phyloP scores from a whole-genome alignment of 2,113 vertebrate genomes.

The Phalacrocorax aristotelis region DNA sequence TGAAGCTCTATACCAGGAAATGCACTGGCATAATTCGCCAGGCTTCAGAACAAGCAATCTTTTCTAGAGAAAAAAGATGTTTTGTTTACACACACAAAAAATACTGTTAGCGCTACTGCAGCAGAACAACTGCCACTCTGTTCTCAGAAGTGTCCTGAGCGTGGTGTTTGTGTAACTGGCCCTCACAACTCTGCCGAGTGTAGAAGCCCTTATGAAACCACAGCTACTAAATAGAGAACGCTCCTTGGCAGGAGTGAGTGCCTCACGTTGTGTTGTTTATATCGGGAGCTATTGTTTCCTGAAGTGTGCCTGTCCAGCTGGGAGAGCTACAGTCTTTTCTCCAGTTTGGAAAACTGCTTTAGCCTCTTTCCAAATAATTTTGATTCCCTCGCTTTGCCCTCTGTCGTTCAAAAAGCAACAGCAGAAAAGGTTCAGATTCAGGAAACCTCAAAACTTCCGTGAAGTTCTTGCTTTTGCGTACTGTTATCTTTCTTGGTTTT shows the following conservation, averaged over 20 bases:
- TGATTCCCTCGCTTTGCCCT: not conserved
- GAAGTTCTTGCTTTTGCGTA: not conserved
- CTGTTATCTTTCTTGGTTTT: not conserved
- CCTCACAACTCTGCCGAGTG: accelerated
- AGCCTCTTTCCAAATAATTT: not conserved
- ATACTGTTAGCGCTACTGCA: not conserved
- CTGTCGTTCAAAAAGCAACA: not conserved
- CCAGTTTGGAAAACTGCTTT: not conserved
- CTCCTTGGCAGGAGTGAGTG: not conserved
- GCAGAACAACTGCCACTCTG: constrained; percentile 7
- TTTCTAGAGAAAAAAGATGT: not conserved
- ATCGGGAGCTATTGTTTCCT: not conserved
- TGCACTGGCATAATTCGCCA: not conserved
- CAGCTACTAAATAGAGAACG: not conserved
- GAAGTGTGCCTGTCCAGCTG: not conserved
- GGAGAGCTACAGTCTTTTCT: not conserved
- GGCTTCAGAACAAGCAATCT: constrained; percentile 16
- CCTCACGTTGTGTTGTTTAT: not conserved
- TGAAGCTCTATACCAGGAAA: not conserved
- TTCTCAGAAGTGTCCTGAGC: constrained; percentile 20
- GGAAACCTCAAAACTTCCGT: not conserved
- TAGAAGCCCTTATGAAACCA: not conserved
- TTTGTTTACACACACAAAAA: constrained; percentile 13
- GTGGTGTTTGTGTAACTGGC: not conserved
- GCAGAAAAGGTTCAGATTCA: not conserved